Conservation (phyloP, 2,888 invertebrate genomes). For the Epistrophe eligans region DNA sequence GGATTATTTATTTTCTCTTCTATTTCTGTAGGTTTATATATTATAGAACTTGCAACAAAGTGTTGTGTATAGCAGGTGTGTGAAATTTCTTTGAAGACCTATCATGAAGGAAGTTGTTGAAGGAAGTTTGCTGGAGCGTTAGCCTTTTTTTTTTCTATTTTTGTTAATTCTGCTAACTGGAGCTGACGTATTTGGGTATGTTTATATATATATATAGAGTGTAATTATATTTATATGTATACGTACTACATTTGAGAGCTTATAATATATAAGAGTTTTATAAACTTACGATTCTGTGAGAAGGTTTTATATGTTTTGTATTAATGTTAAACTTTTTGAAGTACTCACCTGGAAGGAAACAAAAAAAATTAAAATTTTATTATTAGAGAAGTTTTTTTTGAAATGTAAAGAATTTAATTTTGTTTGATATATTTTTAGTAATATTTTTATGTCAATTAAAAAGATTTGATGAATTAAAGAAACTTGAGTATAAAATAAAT, state of each 20-base stretch:
- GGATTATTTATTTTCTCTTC: not conserved
- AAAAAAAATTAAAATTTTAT: slow-evolving; percentile 11
- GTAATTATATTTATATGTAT: not conserved
- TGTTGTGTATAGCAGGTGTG: slow-evolving; percentile 19
- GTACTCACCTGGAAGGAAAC: slow-evolving; percentile 58
- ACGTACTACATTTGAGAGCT: not conserved
- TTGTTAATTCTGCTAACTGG: not conserved
- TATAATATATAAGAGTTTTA: not conserved
- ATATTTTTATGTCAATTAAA: too few species aligned
- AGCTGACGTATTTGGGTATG: not conserved
- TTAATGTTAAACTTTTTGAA: slow-evolving; percentile 13
- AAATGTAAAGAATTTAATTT: not conserved
- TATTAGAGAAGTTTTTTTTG: not conserved
- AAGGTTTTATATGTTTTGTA: not conserved
- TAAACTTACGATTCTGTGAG: slow-evolving; percentile 23
- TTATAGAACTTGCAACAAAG: slow-evolving; percentile 12
- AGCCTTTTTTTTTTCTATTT: slow-evolving; percentile 11
- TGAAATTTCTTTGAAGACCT: slow-evolving; percentile 15
- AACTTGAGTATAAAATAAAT: too few species aligned
- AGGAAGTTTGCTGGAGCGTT: slow-evolving; percentile 5
- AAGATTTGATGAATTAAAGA: too few species aligned
- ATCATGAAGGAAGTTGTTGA: not conserved
- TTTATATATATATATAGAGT: not conserved
- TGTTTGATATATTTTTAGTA: not conserved
- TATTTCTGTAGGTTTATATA: not conserved